Conservation (phyloP, 2,888 invertebrate genomes). For the Andrena hattorfiana region DNA sequence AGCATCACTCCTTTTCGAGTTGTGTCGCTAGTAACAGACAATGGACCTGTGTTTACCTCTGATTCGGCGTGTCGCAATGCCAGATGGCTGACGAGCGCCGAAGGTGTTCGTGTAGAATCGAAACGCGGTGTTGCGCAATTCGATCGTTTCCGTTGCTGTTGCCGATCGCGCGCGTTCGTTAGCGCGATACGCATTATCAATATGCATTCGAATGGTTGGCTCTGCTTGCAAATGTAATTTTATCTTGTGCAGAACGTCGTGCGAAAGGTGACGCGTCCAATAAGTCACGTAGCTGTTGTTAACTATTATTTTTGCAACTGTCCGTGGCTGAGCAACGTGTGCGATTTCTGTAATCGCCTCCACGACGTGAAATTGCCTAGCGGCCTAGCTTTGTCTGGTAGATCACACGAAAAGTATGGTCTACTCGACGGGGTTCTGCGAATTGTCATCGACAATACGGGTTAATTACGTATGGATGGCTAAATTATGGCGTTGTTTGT, state of each 20-base stretch:
- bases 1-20: too few relatives aligned
- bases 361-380: background rate
- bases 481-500: background rate
- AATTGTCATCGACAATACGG: background rate
- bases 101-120: constrained; percentile 1
- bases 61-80: background rate
- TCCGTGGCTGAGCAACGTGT: background rate
- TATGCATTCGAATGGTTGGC: background rate
- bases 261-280: background rate
- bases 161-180: background rate
- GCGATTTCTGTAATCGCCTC: constrained; percentile 2
- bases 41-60: constrained; percentile 1
- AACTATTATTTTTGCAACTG: constrained; percentile 4
- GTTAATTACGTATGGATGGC: background rate
- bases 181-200: constrained; percentile 14
- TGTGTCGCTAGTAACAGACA: background rate
- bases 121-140: constrained; percentile 3
- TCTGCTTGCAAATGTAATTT: constrained; percentile 20
- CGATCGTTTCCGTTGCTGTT: background rate
- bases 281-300: constrained; percentile 16
- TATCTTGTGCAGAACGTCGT: background rate
- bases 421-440: background rate
- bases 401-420: background rate
- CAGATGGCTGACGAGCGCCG: background rate
- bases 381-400: background rate